Conservation (phyloP, 2,888 invertebrate species). For the Helobdella robusta region DNA sequence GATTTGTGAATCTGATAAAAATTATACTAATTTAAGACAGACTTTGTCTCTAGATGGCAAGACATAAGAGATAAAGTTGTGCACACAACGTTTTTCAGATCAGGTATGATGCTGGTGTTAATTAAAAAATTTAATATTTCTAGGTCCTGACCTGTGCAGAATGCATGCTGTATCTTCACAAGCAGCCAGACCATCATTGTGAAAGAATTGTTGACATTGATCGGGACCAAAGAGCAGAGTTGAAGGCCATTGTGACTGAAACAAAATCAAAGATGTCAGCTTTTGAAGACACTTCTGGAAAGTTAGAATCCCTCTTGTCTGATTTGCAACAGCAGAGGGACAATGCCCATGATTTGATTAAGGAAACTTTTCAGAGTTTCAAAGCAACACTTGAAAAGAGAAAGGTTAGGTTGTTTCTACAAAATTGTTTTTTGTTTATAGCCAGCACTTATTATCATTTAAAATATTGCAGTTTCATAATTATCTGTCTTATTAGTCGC, state of each 20-base stretch:
- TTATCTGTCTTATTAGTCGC: too few relatives aligned
- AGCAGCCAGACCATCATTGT: constrained; percentile 69
- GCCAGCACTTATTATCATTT: too few relatives aligned
- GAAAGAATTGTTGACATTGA: constrained; percentile 63
- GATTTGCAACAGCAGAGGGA: constrained; percentile 79
- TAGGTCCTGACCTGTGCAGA: constrained; percentile 77
- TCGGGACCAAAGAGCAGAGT: constrained; percentile 65
- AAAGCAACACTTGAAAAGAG: constrained; percentile 71
- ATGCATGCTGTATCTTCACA: constrained; percentile 73
- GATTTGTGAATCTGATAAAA: too few relatives aligned
- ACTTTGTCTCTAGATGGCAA: too few relatives aligned
- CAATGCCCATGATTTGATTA: constrained; percentile 68
- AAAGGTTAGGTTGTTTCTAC: constrained; percentile 37
- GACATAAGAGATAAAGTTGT: too few relatives aligned
- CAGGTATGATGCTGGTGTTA: too few relatives aligned
- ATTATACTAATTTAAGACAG: too few relatives aligned
- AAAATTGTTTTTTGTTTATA: too few relatives aligned
- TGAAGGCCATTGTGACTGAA: constrained; percentile 65
- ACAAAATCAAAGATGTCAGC: constrained; percentile 66
- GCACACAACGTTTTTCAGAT: too few relatives aligned
- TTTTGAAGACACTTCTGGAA: constrained; percentile 66
- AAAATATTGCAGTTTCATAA: too few relatives aligned
- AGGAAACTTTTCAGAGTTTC: constrained; percentile 51
- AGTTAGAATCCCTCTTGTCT: constrained; percentile 68
- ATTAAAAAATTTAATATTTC: too few relatives aligned